phyloP scores from a whole-genome alignment of 2,797 vertebrate genomes.

The Crocodylus rhombifer region DNA sequence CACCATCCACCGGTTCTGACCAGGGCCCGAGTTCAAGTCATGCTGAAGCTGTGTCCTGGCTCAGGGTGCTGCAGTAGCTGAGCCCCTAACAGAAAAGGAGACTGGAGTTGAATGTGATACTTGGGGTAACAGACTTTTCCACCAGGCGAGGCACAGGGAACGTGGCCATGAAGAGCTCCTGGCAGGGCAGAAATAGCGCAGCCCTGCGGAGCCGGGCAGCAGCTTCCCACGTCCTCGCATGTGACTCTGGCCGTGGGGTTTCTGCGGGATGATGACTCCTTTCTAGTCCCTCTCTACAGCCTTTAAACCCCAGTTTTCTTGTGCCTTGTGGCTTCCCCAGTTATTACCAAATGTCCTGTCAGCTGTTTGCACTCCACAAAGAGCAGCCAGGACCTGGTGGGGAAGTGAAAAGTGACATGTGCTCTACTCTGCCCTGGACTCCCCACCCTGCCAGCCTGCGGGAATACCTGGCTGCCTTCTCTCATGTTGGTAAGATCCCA shows the following conservation, averaged over 20 bases:
- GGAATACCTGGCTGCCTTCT: background rate
- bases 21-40: background rate
- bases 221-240: background rate
- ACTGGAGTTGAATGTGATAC: background rate
- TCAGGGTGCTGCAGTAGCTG: background rate
- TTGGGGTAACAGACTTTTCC: background rate
- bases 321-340: background rate
- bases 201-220: background rate
- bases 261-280: too few relatives aligned
- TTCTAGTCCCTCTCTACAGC: too few relatives aligned
- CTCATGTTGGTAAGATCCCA: background rate
- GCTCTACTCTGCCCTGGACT: background rate
- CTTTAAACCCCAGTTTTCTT: too few relatives aligned
- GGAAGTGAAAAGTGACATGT: background rate
- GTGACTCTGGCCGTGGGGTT: too few relatives aligned
- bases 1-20: background rate
- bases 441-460: background rate
- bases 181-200: background rate
- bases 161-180: background rate
- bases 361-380: background rate
- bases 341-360: slow-evolving; percentile 27
- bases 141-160: background rate
- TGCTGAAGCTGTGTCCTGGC: background rate
- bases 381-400: background rate
- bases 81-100: background rate